Percentiles rank a stretch among this genome's conserved stretches.
Conservation (phyloP, 2,113 vertebrate species). For the Hyla sarda region DNA sequence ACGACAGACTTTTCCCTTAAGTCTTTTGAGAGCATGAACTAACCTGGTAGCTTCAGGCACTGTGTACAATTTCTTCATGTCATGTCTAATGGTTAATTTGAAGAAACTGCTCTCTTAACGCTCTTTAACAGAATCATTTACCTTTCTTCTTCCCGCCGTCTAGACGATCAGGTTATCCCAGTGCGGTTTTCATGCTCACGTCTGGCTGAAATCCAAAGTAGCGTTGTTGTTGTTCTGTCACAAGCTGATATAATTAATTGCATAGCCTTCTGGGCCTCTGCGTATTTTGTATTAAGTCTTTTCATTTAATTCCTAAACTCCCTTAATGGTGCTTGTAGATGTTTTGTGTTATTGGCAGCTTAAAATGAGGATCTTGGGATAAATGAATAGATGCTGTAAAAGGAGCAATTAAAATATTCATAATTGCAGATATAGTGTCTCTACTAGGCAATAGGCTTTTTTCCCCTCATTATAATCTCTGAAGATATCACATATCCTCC, state of each 20-base stretch:
- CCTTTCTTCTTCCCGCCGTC: slow-evolving; percentile 48
- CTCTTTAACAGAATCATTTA: slow-evolving; percentile 52
- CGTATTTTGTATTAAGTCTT: slow-evolving; percentile 53
- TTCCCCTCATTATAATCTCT: neutral
- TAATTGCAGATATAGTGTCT: neutral
- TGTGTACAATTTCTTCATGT: slow-evolving; percentile 25
- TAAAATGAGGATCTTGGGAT: slow-evolving; percentile 53
- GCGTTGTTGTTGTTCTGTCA: slow-evolving; percentile 51
- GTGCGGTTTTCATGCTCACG: slow-evolving; percentile 38
- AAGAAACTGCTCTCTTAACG: slow-evolving; percentile 41
- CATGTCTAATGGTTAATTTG: slow-evolving; percentile 50
- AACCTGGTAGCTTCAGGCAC: slow-evolving; percentile 21
- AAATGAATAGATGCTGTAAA: slow-evolving; percentile 45
- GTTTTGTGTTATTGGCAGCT: slow-evolving; percentile 51
- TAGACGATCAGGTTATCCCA: slow-evolving; percentile 50
- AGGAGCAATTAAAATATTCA: slow-evolving; percentile 36
- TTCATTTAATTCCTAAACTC: slow-evolving; percentile 58
- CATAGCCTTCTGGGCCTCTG: slow-evolving; percentile 52
- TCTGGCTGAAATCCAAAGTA: slow-evolving; percentile 38
- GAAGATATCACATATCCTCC: neutral
- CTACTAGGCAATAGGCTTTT: neutral
- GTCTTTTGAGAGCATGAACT: neutral
- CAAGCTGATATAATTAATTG: slow-evolving; percentile 53
- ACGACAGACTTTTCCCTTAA: neutral
- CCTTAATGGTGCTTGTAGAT: slow-evolving; percentile 56